Conservation (phyloP, 2,113 vertebrate species). For the Mastomys natalensis region DNA sequence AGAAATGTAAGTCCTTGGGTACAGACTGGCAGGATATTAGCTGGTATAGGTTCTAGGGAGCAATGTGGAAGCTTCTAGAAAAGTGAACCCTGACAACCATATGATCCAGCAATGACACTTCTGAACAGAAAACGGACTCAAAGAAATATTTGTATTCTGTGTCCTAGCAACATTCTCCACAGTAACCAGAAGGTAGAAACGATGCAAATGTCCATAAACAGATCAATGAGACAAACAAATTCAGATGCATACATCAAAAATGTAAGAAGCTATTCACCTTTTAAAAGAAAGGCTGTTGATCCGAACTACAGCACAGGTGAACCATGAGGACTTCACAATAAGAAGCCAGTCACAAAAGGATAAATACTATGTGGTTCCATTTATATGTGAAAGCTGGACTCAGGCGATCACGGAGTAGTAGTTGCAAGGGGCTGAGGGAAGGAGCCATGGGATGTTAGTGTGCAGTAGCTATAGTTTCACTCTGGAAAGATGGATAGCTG, state of each 20-base stretch:
- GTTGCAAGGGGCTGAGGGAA: neutral
- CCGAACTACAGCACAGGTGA: neutral
- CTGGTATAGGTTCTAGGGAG: neutral
- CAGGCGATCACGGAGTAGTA: neutral
- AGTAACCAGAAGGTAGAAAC: constrained; percentile 24
- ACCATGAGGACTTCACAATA: neutral
- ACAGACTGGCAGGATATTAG: neutral
- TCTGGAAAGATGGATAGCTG: neutral
- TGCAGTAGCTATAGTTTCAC: neutral
- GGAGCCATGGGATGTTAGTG: neutral
- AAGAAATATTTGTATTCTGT: neutral
- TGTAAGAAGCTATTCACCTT: neutral
- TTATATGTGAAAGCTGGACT: neutral
- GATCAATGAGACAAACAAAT: constrained; percentile 21
- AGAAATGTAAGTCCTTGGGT: constrained; percentile 6
- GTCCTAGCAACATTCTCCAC: neutral
- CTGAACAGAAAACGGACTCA: neutral
- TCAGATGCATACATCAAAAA: neutral
- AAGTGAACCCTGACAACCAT: neutral
- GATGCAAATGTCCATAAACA: neutral
- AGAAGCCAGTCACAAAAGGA: neutral
- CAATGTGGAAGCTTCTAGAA: neutral
- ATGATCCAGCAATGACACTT: neutral
- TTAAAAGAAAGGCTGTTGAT: neutral
- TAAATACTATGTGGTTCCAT: neutral